Base-by-base conservation (phyloP, 2,797 vertebrate genomes). In the Phalanger gymnotis region DNA sequence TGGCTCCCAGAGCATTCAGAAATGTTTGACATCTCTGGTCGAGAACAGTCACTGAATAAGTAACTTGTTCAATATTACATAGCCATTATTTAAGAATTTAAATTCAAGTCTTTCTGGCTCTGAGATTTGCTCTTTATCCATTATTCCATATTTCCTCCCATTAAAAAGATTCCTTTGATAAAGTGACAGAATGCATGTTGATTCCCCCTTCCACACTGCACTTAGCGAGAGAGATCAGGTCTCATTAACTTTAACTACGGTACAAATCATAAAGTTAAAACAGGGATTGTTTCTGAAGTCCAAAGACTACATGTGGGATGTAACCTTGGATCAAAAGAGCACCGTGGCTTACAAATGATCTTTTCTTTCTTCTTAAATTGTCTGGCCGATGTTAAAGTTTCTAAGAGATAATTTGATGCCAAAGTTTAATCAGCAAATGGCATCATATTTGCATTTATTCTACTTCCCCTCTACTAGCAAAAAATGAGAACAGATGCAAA, bases 401-500 rank as follows among this genome's bases (percentile, higher is more conserved):
- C 96, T 96, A 96, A 96, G 92, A 96, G 96, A 98, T 96, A 97
- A 97, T 98, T 55, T 94, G 91, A 97, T 90, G 96, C 91, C 96
- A 98, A 47, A 97, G 95, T 95, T 98, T 97, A 98, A 98, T 98
- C 97, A 98, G 97, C 96, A 98, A 81, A 81, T 81, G 22, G 22
- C 1, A 98, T 98, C 93, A 31, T 95, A 98, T 98, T 96, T 98
- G 97, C 94, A 97, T 98, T 73, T 96, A 93, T 98, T 97, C 97
- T 93, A 95, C 0, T 0, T 98, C 97, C 94, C 95, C 54, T 96
- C 92, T 98, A 6, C 1, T 7, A 53, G 47, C 96, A 98, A 96
- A 96, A 96, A 96, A 94, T 96, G 97, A 28, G 96, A 98, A 97
- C 97, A 98, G 97, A 98, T 98, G 98, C 93, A 96, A 61, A 90